Percentiles rank a stretch among this genome's conserved stretches.
Evolutionary conservation across 2,888 invertebrate species (phyloP).

Genomic region (Adelphocoris suturalis): DNA sequence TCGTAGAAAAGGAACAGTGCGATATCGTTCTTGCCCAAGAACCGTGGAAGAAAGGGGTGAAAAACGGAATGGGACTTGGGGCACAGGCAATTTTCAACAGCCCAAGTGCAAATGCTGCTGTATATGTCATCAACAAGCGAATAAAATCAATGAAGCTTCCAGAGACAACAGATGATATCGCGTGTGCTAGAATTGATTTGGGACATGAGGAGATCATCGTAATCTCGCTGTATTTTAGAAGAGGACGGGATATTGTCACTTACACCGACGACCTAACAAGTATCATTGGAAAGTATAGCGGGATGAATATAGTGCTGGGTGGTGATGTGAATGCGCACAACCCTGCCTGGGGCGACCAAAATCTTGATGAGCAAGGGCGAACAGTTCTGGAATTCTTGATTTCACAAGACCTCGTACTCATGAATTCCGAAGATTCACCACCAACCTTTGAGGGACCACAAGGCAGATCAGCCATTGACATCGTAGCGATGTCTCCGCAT

Average conservation of each 20-base stretch:
- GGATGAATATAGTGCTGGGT: not conserved
- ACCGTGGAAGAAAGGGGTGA: conserved; percentile 50
- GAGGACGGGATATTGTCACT: not conserved
- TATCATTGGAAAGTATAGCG: not conserved
- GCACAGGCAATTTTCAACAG: conserved; percentile 38
- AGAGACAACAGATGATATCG: conserved; percentile 34
- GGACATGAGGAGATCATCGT: not conserved
- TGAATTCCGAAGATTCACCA: conserved; percentile 36
- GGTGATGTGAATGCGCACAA: conserved; percentile 44
- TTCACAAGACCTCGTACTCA: not conserved
- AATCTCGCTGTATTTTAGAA: conserved; percentile 15
- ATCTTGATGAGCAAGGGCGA: too few species aligned
- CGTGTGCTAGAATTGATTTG: not conserved
- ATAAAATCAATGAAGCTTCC: conserved; percentile 40
- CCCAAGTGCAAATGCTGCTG: conserved; percentile 3
- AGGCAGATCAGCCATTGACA: conserved; percentile 31
- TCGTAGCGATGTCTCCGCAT: not conserved
- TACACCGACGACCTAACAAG: not conserved
- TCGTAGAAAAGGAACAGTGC: not conserved
- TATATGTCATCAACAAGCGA: conserved; percentile 13
- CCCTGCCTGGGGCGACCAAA: too few species aligned
- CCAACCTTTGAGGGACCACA: conserved; percentile 35
- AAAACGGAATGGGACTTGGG: conserved; percentile 31
- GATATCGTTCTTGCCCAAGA: too few species aligned
- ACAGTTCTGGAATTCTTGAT: not conserved